Evolutionary conservation across 2,113 vertebrate genomes (phyloP).

Genomic region (Pteruthius melanotis): DNA sequence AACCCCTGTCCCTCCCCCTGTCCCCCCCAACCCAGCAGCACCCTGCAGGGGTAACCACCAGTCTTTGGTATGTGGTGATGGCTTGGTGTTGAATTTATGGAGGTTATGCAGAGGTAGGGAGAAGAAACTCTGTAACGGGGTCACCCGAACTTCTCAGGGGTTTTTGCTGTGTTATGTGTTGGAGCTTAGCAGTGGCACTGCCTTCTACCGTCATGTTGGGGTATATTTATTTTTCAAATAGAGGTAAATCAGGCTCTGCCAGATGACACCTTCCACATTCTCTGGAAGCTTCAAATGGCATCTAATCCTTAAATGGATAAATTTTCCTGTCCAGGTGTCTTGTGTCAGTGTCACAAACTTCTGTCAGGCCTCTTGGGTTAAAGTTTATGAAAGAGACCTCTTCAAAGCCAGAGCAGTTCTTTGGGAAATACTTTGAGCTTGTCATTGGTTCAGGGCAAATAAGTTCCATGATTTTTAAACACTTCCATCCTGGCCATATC

Average conservation of each 20-base stretch:
- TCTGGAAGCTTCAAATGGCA: neutral
- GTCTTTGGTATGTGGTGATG: neutral
- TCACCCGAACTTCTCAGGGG: neutral
- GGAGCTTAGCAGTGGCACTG: neutral
- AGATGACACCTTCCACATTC: neutral
- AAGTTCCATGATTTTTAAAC: neutral
- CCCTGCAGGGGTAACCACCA: neutral
- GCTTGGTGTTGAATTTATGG: neutral
- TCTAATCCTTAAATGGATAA: neutral
- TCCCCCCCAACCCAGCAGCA: neutral
- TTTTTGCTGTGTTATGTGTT: neutral
- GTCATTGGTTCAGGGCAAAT: neutral
- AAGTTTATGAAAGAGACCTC: neutral
- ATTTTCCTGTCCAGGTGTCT: neutral
- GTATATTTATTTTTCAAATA: neutral
- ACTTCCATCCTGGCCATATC: neutral
- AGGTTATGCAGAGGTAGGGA: neutral
- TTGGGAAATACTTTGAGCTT: neutral
- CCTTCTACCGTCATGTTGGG: neutral
- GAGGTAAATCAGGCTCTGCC: neutral
- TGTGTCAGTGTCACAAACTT: neutral
- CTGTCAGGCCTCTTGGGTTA: neutral
- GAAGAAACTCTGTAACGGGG: neutral
- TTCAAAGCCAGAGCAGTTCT: neutral
- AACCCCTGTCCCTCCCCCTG: rapidly evolving